Conservation (phyloP, 1,140 invertebrate genomes). For the Eueides isabella region DNA sequence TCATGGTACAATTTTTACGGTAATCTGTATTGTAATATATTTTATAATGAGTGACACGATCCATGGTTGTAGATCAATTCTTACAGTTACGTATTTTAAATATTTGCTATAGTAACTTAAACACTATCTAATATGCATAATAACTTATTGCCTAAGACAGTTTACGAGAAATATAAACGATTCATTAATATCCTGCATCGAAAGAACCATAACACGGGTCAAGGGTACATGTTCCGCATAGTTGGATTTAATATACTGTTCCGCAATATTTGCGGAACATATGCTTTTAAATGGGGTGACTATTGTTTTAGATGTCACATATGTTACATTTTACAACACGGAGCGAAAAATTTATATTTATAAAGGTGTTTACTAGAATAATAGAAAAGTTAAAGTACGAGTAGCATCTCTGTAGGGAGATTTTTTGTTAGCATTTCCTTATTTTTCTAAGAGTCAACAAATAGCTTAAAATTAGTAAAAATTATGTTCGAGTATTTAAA, state of each 20-base stretch:
- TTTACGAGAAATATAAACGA: neutral
- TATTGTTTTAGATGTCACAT: slow-evolving; percentile 1
- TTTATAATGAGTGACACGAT: neutral
- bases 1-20: slow-evolving; percentile 35
- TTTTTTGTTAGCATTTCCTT: too few species aligned
- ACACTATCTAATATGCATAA: too few species aligned
- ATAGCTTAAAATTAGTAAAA: too few species aligned
- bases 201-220: slow-evolving; percentile 45
- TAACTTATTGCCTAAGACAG: neutral
- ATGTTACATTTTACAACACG: neutral
- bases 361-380: neutral
- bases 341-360: neutral
- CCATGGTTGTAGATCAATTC: neutral
- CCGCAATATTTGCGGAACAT: slow-evolving; percentile 42
- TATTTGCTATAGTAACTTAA: neutral
- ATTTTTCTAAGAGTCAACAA: too few species aligned
- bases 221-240: slow-evolving; percentile 48
- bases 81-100: neutral
- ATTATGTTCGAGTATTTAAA: too few species aligned
- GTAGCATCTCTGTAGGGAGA: too few species aligned
- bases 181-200: slow-evolving; percentile 7
- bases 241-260: slow-evolving; percentile 54
- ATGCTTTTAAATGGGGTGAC: slow-evolving; percentile 9
- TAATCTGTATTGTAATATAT: slow-evolving; percentile 9
- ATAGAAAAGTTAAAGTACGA: too few species aligned